phyloP scores from a whole-genome alignment of 2,888 invertebrate genomes.

The Drosophila lacicola region DNA sequence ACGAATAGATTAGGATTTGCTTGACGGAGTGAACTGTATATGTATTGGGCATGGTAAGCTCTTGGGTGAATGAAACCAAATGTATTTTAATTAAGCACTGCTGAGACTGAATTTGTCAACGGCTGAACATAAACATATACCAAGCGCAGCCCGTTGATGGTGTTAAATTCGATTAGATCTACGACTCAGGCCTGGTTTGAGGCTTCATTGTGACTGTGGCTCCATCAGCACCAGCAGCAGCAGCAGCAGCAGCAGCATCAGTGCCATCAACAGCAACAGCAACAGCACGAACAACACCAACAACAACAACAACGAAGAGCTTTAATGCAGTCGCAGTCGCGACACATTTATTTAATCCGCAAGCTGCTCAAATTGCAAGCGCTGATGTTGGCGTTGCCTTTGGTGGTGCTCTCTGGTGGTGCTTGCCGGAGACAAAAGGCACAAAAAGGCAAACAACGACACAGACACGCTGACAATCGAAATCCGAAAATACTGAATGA shows the following conservation, averaged over 20 bases:
- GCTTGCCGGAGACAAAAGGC: constrained; percentile 49
- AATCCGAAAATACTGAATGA: constrained; percentile 74
- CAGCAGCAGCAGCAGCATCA: constrained; percentile 25
- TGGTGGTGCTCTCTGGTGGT: constrained; percentile 6
- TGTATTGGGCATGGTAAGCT: constrained; percentile 7
- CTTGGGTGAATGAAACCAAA: constrained; percentile 18
- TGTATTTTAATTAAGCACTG: constrained; percentile 48
- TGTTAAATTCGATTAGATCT: constrained; percentile 76
- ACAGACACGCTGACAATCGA: constrained; percentile 77
- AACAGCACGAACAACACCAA: constrained; percentile 27
- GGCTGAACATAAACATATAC: constrained; percentile 32
- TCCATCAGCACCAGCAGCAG: constrained; percentile 24
- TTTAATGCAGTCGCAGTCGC: constrained; percentile 60
- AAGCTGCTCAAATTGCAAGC: constrained; percentile 71
- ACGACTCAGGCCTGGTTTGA: constrained; percentile 48
- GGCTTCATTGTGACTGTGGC: constrained; percentile 20
- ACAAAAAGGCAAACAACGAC: constrained; percentile 44
- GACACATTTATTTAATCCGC: constrained; percentile 76
- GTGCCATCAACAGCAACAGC: constrained; percentile 30
- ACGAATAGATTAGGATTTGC: constrained; percentile 18
- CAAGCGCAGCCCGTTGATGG: constrained; percentile 45
- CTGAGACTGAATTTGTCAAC: constrained; percentile 45
- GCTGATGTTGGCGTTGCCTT: constrained; percentile 39
- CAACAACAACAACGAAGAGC: constrained; percentile 27
- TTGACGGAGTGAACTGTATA: neutral